phyloP scores from a whole-genome alignment of 2,888 invertebrate species.

The Ichneumoninae sp. region DNA sequence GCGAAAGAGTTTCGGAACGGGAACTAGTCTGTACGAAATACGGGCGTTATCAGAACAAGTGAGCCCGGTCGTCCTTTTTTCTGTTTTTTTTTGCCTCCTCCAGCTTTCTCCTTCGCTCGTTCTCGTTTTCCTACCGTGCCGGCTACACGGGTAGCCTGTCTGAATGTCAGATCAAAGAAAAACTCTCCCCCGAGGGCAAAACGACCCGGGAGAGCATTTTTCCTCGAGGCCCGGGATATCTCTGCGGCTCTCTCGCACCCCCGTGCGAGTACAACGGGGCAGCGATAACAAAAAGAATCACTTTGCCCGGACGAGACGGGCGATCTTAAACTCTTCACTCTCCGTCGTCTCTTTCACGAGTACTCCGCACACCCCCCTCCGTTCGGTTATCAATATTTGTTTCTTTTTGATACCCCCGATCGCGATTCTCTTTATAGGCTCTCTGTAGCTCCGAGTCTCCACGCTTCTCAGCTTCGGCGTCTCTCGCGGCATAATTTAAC shows the following conservation, averaged over 20 bases:
- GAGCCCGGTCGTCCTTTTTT: slow-evolving; percentile 24
- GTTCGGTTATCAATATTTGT: slow-evolving; percentile 15
- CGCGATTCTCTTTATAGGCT: neutral
- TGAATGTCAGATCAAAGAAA: slow-evolving; percentile 72
- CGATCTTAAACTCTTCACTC: slow-evolving; percentile 54
- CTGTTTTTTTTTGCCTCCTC: slow-evolving; percentile 6
- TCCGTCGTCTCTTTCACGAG: slow-evolving; percentile 1
- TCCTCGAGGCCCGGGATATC: slow-evolving; percentile 53
- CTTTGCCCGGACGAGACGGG: slow-evolving; percentile 59
- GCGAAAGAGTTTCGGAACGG: slow-evolving; percentile 58
- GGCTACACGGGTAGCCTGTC: slow-evolving; percentile 41
- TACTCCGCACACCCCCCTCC: neutral
- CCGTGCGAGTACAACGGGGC: slow-evolving; percentile 28
- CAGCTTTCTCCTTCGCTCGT: slow-evolving; percentile 21
- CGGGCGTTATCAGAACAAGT: slow-evolving; percentile 68
- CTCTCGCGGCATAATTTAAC: neutral
- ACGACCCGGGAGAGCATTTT: slow-evolving; percentile 63
- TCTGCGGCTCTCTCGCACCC: slow-evolving; percentile 33
- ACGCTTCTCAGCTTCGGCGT: neutral
- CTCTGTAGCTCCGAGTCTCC: neutral
- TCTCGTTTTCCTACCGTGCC: slow-evolving; percentile 36
- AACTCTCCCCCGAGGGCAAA: slow-evolving; percentile 60
- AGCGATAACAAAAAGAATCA: slow-evolving; percentile 65
- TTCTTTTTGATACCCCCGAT: neutral
- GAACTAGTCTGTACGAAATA: slow-evolving; percentile 59